Conservation (phyloP, 2,113 vertebrate genomes). For the Neodontobutis hainanensis region DNA sequence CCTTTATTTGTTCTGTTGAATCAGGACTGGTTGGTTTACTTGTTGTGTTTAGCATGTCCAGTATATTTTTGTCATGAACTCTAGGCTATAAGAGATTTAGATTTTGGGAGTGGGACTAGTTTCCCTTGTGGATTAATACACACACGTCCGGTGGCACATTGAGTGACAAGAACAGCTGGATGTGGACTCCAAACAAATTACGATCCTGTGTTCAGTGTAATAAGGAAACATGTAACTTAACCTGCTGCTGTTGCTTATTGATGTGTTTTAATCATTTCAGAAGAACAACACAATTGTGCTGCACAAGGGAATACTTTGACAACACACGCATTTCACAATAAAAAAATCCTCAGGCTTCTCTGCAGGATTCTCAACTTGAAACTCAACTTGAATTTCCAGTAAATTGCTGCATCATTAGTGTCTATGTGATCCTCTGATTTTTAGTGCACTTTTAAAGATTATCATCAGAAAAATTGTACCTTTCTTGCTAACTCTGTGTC, state of each 20-base stretch:
- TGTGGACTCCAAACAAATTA: conserved; percentile 9
- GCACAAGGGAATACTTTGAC: not conserved
- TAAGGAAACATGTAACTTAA: not conserved
- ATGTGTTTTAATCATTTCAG: not conserved
- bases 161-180: not conserved
- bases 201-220: not conserved
- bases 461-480: too few relatives aligned
- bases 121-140: not conserved
- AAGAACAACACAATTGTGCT: not conserved
- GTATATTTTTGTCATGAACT: not conserved
- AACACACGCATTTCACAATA: not conserved
- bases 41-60: not conserved
- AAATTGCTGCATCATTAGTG: too few relatives aligned
- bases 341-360: too few relatives aligned
- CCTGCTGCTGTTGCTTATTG: not conserved
- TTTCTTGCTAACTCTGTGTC: too few relatives aligned
- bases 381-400: too few relatives aligned
- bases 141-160: too few relatives aligned
- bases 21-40: too few relatives aligned
- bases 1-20: too few relatives aligned
- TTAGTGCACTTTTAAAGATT: too few relatives aligned
- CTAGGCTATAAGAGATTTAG: not conserved
- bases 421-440: too few relatives aligned
- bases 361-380: too few relatives aligned
- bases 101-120: not conserved